Conservation (phyloP, 2,888 invertebrate species). For the Hemithea aestivaria region DNA sequence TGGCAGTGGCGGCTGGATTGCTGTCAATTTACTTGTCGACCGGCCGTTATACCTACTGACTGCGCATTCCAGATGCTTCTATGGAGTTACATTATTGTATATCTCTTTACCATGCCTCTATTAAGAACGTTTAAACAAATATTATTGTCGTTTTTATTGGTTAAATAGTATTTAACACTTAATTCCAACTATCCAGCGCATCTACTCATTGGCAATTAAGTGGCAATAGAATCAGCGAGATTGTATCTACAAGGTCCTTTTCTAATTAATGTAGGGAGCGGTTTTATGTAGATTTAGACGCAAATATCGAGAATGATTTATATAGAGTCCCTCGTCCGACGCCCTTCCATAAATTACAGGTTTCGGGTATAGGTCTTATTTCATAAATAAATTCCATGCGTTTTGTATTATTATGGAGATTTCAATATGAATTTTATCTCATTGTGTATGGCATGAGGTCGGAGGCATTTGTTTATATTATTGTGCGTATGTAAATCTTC, state of each 20-base stretch:
- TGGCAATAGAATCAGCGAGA: slow-evolving; percentile 17
- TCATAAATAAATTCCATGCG: slow-evolving; percentile 37
- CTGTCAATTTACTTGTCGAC: too few species aligned
- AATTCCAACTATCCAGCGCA: too few species aligned
- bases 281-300: slow-evolving; percentile 26
- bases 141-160: too few species aligned
- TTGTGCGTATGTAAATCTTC: not conserved
- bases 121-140: too few species aligned
- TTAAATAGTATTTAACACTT: too few species aligned
- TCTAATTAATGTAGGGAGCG: slow-evolving; percentile 31
- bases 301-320: slow-evolving; percentile 43
- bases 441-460: slow-evolving; percentile 1
- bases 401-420: slow-evolving; percentile 23
- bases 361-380: slow-evolving; percentile 36
- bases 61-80: too few species aligned
- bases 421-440: slow-evolving; percentile 20
- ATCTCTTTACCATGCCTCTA: too few species aligned
- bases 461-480: too few species aligned
- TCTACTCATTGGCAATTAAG: slow-evolving; percentile 14
- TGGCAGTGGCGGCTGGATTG: too few species aligned
- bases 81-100: too few species aligned
- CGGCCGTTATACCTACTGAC: too few species aligned
- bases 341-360: slow-evolving; percentile 43
- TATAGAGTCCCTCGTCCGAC: slow-evolving; percentile 33
- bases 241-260: slow-evolving; percentile 26